Evolutionary conservation across 2,888 invertebrate genomes (phyloP).

Genomic region (Leptinotarsa peninsularis): DNA sequence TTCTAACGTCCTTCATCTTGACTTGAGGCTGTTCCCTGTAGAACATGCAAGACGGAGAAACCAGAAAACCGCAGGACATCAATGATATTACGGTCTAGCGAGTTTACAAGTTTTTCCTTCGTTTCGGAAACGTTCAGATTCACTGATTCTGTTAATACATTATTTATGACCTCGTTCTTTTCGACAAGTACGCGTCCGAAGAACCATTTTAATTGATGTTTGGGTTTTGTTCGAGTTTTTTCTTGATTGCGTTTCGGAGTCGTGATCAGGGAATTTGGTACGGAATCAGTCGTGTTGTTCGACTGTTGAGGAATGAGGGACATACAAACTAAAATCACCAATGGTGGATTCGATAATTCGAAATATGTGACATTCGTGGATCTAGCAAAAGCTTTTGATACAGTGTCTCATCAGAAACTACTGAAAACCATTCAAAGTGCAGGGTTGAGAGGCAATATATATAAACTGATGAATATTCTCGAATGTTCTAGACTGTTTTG

Average conservation of each 20-base stretch:
- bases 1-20: constrained; percentile 41
- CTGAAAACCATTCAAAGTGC: too few relatives aligned
- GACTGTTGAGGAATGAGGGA: background rate
- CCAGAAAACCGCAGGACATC: constrained; percentile 26
- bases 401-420: too few relatives aligned
- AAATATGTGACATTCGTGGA: too few relatives aligned
- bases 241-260: background rate
- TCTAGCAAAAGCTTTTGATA: too few relatives aligned
- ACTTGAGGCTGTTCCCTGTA: constrained; percentile 36
- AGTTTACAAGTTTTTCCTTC: constrained; percentile 14
- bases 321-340: background rate
- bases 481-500: too few relatives aligned
- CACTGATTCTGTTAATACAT: constrained; percentile 31
- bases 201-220: constrained; percentile 25
- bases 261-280: background rate
- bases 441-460: too few relatives aligned
- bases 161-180: constrained; percentile 28
- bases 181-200: constrained; percentile 25
- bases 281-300: background rate
- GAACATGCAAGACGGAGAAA: constrained; percentile 25
- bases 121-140: constrained; percentile 26
- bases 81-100: constrained; percentile 24
- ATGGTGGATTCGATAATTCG: too few relatives aligned
- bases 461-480: too few relatives aligned
- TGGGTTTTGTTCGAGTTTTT: constrained; percentile 18